These are phyloP conservation scores for Polylopha cassiicola DNA, from an alignment of 2,888 invertebrate species.

Conservation along the genomic window DNA sequence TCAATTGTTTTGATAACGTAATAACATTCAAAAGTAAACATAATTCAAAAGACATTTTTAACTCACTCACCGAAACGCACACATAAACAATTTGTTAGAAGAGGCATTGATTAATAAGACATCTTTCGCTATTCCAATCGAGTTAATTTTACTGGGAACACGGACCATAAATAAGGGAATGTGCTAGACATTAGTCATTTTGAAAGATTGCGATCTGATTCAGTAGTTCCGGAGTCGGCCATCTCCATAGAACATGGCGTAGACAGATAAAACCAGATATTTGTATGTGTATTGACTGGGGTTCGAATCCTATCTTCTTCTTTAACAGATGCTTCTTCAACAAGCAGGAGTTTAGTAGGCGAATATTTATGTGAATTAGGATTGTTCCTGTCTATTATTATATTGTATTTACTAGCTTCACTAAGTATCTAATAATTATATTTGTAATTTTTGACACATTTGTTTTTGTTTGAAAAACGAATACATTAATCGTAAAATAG, in stretches of 20 bases:
- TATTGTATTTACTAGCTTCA: too few species aligned
- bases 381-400: too few species aligned
- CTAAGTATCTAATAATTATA: too few species aligned
- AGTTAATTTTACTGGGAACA: conserved; percentile 60
- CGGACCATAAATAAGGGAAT: conserved; percentile 53
- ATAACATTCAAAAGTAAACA: too few species aligned
- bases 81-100: conserved; percentile 61
- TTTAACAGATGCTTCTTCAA: too few species aligned
- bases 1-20: too few species aligned
- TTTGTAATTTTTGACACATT: not conserved
- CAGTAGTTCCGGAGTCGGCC: conserved; percentile 46
- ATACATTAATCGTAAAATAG: too few species aligned
- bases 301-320: too few species aligned
- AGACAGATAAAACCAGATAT: conserved; percentile 28
- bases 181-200: conserved; percentile 55
- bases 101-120: conserved; percentile 59
- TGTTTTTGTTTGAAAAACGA: not conserved
- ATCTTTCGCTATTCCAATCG: conserved; percentile 61
- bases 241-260: conserved; percentile 16
- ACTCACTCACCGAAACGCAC: conserved; percentile 35
- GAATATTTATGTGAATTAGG: too few species aligned
- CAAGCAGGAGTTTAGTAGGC: too few species aligned
- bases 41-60: too few species aligned
- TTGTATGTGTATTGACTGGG: too few species aligned
- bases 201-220: conserved; percentile 64